phyloP scores from a whole-genome alignment of 1,140 invertebrate species.

The Polyergus mexicanus region DNA sequence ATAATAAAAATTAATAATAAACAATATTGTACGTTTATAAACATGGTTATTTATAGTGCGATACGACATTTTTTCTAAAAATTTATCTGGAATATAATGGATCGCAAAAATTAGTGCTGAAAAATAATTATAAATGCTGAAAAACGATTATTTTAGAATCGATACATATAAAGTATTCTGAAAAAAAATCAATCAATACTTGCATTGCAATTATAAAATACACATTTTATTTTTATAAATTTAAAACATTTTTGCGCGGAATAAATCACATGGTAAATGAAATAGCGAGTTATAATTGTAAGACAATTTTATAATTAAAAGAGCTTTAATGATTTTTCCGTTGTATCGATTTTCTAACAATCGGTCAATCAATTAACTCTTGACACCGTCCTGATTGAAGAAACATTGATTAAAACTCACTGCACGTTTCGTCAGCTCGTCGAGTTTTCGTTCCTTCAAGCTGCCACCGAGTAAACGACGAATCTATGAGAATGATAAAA shows the following conservation, averaged over 20 bases:
- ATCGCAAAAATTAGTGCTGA: not conserved
- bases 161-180: not conserved
- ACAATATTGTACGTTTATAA: not conserved
- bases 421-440: slow-evolving; percentile 88
- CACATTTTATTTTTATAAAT: not conserved
- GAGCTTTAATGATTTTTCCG: not conserved
- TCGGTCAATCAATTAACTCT: not conserved
- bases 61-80: not conserved
- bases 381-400: slow-evolving; percentile 15
- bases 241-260: not conserved
- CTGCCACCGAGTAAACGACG: slow-evolving; percentile 88
- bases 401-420: slow-evolving; percentile 87
- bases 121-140: not conserved
- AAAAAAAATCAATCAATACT: slow-evolving; percentile 14
- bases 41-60: too few relatives aligned
- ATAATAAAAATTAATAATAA: not conserved
- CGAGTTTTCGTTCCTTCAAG: slow-evolving; percentile 87
- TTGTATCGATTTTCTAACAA: slow-evolving; percentile 32
- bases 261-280: slow-evolving; percentile 6
- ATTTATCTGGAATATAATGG: not conserved
- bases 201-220: slow-evolving; percentile 7
- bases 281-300: not conserved
- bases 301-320: slow-evolving; percentile 25
- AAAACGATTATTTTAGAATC: slow-evolving; percentile 6
- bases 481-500: slow-evolving; percentile 86